Evolutionary conservation across 1,140 invertebrate species (phyloP), one percentile per base, ranked within the genome.

Genomic region (Patella vulgata): DNA sequence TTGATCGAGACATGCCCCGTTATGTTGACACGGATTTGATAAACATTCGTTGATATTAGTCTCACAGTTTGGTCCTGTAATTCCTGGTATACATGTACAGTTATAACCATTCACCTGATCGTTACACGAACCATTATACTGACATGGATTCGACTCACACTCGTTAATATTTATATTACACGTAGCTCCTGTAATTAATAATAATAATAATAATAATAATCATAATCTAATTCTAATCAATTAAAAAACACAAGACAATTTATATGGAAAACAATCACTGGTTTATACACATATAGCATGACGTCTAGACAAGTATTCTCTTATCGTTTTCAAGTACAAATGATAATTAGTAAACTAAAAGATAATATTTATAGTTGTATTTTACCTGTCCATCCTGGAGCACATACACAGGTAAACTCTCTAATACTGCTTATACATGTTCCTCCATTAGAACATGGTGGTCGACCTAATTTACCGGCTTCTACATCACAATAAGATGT

Each of bases 391-490:
- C 46, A 78, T 1, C 72, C 70, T 25, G 70, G 61, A 11, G 44
- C 50, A 66, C 76, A 78, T 21, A 46, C n/a, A 67, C 76, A 78
- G 6, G 1, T 0, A 53, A 46, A 97, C 40, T 43, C 44, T 43
- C 39, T 36, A 8, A 28, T 55, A 85, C 86, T 39, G 87, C 88
- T 59, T 0, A 27, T 6, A 58, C 75, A 77, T 8, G 68, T 71
- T 11, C 66, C 75, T 5, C 65, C 65, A 46, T 77, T 71, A 44
- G 59, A 48, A 60, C 75, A 77, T 0, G 56, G 40, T 31, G 66
- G 53, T n/a, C 23, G 39, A 0, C 52, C 44, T 19, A 55, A 58
- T 1, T 58, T 65, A 19, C 36, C 48, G 6, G 44, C 55, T 47
- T 47, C n/a, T 44, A 60, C 36, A 5, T 17, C 25, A 56, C 75